These are phyloP conservation scores for Fistularia tabacaria DNA, from an alignment of 2,797 vertebrate genomes.

Conservation along the genomic window DNA sequence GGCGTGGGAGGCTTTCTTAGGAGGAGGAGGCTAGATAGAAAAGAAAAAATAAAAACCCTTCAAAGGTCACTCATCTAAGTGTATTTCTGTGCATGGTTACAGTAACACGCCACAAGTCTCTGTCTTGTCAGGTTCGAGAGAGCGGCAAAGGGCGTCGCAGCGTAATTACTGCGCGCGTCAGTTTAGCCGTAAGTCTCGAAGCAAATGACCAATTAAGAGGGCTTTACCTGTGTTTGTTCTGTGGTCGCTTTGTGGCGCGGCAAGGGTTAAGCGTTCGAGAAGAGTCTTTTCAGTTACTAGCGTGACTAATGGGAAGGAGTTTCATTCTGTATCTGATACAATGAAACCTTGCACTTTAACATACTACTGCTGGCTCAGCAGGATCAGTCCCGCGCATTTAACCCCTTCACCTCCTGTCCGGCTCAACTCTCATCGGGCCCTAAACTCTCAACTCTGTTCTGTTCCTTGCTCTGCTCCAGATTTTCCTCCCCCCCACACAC, in stretches of 20 bases:
- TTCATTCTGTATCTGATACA: constrained; percentile 80
- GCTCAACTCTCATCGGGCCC: constrained; percentile 37
- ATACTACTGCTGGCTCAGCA: constrained; percentile 79
- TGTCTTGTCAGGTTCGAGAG: no score
- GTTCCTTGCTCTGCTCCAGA: constrained; percentile 17
- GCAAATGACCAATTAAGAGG: constrained; percentile 13
- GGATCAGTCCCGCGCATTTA: constrained; percentile 70
- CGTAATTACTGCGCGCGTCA: constrained; percentile 8
- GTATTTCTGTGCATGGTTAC: constrained; percentile 29
- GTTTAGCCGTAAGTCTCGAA: background rate
- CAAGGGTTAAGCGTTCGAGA: constrained; percentile 67
- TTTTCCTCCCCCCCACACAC: constrained; percentile 27
- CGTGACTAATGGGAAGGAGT: constrained; percentile 79
- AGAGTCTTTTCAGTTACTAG: constrained; percentile 68
- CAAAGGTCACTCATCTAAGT: constrained; percentile 38
- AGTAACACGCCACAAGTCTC: no score
- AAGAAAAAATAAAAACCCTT: constrained; percentile 19
- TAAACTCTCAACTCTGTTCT: constrained; percentile 30
- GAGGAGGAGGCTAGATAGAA: constrained; percentile 12
- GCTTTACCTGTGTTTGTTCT: constrained; percentile 35
- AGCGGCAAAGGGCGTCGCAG: background rate
- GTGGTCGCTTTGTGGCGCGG: constrained; percentile 36
- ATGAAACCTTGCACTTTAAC: constrained; percentile 79
- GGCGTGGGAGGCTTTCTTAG: constrained; percentile 59
- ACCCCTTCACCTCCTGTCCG: constrained; percentile 72